Evolutionary conservation across 2,113 vertebrate genomes (phyloP).

Genomic region (Mirounga angustirostris): DNA sequence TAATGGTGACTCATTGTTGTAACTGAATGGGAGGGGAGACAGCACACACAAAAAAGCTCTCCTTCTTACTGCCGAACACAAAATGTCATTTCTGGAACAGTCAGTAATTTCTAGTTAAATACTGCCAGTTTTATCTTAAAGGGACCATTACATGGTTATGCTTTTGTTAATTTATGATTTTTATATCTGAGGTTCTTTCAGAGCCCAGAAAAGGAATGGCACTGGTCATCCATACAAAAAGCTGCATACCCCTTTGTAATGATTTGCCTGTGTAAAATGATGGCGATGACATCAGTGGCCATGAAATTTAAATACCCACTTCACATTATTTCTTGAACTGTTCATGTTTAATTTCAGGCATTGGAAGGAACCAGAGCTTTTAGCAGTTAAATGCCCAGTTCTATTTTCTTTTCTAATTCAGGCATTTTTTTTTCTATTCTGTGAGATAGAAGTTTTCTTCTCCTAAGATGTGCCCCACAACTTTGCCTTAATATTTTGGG

Average conservation of each 20-base stretch:
- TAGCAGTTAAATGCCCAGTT: not conserved
- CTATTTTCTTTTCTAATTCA: not conserved
- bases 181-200: constrained; percentile 26
- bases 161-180: constrained; percentile 21
- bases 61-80: constrained; percentile 33
- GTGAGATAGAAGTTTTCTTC: not conserved
- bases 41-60: constrained; percentile 7
- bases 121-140: constrained; percentile 65
- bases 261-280: not conserved
- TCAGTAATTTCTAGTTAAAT: constrained; percentile 63
- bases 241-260: not conserved
- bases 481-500: not conserved
- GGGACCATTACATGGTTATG: constrained; percentile 11
- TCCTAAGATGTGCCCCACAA: not conserved
- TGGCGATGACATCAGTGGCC: not conserved
- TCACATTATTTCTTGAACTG: not conserved
- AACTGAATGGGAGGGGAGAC: constrained; percentile 24
- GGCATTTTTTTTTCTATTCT: not conserved
- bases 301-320: not conserved
- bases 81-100: constrained; percentile 58
- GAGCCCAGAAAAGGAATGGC: not conserved
- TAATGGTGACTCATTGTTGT: constrained; percentile 75
- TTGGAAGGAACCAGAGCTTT: constrained; percentile 2
- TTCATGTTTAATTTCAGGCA: constrained; percentile 27
- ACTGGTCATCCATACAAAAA: not conserved